Percentiles rank a stretch among this genome's conserved stretches.
These are phyloP conservation scores for Calosoma granatense DNA, from an alignment of 1,140 invertebrate genomes.

Conservation along the genomic window DNA sequence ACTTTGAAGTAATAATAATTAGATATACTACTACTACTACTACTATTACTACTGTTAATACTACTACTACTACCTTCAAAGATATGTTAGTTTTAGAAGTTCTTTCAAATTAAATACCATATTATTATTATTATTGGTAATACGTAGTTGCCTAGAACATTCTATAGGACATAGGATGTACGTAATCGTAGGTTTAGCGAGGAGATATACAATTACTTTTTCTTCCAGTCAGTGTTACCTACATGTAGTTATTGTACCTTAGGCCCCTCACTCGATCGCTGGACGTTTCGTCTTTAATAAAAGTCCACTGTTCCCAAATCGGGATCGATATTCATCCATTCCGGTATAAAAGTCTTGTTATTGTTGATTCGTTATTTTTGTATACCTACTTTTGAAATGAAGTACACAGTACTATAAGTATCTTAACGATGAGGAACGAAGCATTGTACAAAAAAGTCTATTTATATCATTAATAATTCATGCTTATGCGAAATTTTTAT, in stretches of 20 bases:
- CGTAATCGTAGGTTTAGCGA: background rate
- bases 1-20: too few relatives aligned
- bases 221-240: background rate
- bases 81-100: too few relatives aligned
- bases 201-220: background rate
- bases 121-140: too few relatives aligned
- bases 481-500: background rate
- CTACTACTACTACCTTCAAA: too few relatives aligned
- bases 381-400: slow-evolving; percentile 18
- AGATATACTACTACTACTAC: too few relatives aligned
- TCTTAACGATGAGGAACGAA: too few relatives aligned
- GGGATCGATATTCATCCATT: too few relatives aligned
- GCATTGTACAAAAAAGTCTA: slow-evolving; percentile 12
- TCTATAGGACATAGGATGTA: background rate
- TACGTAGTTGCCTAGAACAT: background rate
- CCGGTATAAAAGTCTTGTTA: slow-evolving; percentile 11
- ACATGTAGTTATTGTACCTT: too few relatives aligned
- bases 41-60: too few relatives aligned
- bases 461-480: slow-evolving; percentile 11
- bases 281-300: too few relatives aligned
- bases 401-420: slow-evolving; percentile 13
- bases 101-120: too few relatives aligned
- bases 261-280: background rate
- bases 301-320: too few relatives aligned
- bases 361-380: slow-evolving; percentile 6